phyloP scores from a whole-genome alignment of 2,113 vertebrate species.

The Petromus typicus region DNA sequence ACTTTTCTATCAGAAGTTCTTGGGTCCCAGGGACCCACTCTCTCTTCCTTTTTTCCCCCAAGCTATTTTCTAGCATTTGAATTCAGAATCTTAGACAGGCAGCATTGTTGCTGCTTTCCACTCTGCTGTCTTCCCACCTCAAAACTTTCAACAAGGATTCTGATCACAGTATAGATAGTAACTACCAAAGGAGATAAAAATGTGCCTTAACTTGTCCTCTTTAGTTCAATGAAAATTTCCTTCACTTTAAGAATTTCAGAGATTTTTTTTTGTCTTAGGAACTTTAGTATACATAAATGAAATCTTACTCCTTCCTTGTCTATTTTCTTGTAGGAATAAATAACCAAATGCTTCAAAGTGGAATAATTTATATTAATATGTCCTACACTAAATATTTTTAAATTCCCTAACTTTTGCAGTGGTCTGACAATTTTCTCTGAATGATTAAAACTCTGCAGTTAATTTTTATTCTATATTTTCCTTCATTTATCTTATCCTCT shows the following conservation, averaged over 20 bases:
- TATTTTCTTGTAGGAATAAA: not conserved
- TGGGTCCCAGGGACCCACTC: not conserved
- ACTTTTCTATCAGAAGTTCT: not conserved
- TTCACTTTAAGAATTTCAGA: not conserved
- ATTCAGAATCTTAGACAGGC: not conserved
- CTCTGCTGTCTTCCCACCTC: not conserved
- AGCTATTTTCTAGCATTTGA: not conserved
- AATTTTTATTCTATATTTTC: not conserved
- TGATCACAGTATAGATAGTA: not conserved
- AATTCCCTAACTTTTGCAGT: not conserved
- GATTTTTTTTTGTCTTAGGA: not conserved
- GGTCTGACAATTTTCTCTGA: not conserved
- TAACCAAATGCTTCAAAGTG: not conserved
- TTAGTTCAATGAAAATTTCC: not conserved
- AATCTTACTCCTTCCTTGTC: not conserved
- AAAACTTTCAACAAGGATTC: not conserved
- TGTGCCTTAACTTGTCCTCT: not conserved
- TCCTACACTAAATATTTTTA: not conserved
- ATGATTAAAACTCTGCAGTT: not conserved
- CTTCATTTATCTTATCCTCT: not conserved
- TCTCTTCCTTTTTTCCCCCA: not conserved
- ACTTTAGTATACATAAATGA: not conserved
- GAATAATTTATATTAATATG: not conserved
- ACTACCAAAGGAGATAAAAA: not conserved
- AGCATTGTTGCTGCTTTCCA: not conserved